Evolutionary conservation across 2,888 invertebrate species (phyloP).

Genomic region (Diaphora mendica): DNA sequence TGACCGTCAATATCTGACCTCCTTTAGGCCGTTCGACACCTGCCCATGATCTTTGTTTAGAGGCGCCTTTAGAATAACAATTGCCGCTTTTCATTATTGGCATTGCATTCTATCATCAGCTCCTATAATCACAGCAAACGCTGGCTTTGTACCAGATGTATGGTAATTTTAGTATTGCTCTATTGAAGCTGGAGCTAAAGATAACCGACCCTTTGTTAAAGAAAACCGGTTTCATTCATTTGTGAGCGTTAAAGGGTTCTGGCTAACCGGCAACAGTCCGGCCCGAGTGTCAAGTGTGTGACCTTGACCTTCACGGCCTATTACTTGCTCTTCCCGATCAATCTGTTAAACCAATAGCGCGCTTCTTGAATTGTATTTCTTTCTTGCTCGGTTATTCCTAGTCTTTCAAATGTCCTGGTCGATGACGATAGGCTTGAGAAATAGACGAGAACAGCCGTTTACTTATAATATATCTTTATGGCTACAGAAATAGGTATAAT

Average conservation of each 20-base stretch:
- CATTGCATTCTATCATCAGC: background rate
- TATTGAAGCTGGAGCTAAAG: background rate
- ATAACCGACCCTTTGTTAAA: background rate
- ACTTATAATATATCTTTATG: too few species aligned
- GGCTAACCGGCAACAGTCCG: background rate
- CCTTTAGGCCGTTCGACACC: background rate
- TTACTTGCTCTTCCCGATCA: background rate
- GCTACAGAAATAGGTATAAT: too few species aligned
- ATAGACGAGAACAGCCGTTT: background rate
- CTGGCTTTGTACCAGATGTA: background rate
- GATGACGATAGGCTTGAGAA: background rate
- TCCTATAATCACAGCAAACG: background rate
- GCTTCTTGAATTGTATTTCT: background rate
- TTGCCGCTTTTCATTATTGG: background rate
- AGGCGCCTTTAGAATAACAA: background rate
- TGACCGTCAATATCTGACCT: conserved; percentile 1
- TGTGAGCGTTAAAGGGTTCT: background rate
- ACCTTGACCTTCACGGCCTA: background rate
- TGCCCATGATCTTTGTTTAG: background rate
- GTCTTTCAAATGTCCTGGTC: background rate
- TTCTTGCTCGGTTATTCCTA: background rate
- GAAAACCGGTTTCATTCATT: background rate
- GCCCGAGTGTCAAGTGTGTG: background rate
- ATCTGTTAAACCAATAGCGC: background rate
- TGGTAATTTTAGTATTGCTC: background rate